Conservation (phyloP, 2,888 invertebrate genomes). For the Diaphora mendica region DNA sequence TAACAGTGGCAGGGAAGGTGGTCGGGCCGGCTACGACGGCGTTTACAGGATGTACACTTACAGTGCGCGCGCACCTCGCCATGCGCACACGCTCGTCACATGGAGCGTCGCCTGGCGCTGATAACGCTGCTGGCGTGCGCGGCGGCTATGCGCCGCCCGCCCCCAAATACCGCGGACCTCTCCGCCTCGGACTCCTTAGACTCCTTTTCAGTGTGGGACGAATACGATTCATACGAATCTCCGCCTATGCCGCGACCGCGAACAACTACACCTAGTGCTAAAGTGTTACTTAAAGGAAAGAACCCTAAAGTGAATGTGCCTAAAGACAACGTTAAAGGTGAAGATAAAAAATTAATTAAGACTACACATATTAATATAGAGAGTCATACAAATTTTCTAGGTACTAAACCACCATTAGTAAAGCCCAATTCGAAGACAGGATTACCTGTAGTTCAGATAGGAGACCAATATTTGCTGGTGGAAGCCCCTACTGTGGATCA, state of each 20-base stretch:
- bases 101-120: slow-evolving; percentile 86
- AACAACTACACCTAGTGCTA: slow-evolving; percentile 65
- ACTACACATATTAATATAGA: slow-evolving; percentile 80
- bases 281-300: slow-evolving; percentile 75
- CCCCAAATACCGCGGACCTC: slow-evolving; percentile 53
- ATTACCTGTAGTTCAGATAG: slow-evolving; percentile 55
- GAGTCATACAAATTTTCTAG: slow-evolving; percentile 81
- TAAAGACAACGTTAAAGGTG: slow-evolving; percentile 67
- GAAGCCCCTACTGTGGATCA: slow-evolving; percentile 54
- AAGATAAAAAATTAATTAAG: slow-evolving; percentile 72
- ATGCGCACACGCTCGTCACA: slow-evolving; percentile 83
- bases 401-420: slow-evolving; percentile 66
- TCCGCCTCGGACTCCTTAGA: slow-evolving; percentile 73
- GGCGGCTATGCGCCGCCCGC: slow-evolving; percentile 67
- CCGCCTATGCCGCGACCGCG: slow-evolving; percentile 60
- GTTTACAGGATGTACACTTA: slow-evolving; percentile 73
- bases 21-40: slow-evolving; percentile 57
- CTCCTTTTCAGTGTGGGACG: slow-evolving; percentile 74
- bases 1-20: slow-evolving; percentile 78
- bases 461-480: slow-evolving; percentile 65
- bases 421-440: slow-evolving; percentile 52
- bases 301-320: slow-evolving; percentile 73
- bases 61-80: slow-evolving; percentile 85
- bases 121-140: slow-evolving; percentile 78
- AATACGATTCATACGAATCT: slow-evolving; percentile 72